phyloP scores from a whole-genome alignment of 2,888 invertebrate genomes.

The Tuta absoluta region DNA sequence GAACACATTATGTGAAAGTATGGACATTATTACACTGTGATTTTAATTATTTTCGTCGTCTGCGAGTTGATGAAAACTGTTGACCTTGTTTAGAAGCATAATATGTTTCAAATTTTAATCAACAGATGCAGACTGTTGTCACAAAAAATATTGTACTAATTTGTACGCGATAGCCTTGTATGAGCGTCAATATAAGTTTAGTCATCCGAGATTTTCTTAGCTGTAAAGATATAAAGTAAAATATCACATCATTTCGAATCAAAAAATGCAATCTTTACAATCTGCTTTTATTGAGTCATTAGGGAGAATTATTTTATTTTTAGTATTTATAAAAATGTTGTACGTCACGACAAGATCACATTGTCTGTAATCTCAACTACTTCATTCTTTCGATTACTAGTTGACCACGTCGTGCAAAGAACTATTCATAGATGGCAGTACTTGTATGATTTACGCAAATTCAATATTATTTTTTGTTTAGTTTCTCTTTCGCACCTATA shows the following conservation, averaged over 20 bases:
- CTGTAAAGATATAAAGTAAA: not conserved
- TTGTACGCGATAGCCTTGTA: constrained; percentile 57
- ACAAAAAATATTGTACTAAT: constrained; percentile 71
- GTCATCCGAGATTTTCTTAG: not conserved
- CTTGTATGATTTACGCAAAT: constrained; percentile 57
- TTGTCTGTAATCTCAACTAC: constrained; percentile 13
- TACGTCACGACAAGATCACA: constrained; percentile 10
- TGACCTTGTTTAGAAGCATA: constrained; percentile 82
- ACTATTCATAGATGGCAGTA: constrained; percentile 63
- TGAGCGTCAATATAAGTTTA: not conserved
- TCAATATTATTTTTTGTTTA: constrained; percentile 61
- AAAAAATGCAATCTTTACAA: not conserved
- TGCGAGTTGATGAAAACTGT: constrained; percentile 79
- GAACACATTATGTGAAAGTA: constrained; percentile 59
- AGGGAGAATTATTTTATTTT: not conserved
- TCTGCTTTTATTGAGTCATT: not conserved
- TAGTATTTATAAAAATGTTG: not conserved
- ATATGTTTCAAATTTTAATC: constrained; percentile 81
- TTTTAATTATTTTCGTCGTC: constrained; percentile 76
- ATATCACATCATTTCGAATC: not conserved
- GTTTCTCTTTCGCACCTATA: constrained; percentile 62
- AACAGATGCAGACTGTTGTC: constrained; percentile 81
- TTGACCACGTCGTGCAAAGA: constrained; percentile 32
- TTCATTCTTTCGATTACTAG: constrained; percentile 13
- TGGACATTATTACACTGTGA: constrained; percentile 66